Conservation (phyloP, 2,888 invertebrate species). For the Andricus quercusramuli region DNA sequence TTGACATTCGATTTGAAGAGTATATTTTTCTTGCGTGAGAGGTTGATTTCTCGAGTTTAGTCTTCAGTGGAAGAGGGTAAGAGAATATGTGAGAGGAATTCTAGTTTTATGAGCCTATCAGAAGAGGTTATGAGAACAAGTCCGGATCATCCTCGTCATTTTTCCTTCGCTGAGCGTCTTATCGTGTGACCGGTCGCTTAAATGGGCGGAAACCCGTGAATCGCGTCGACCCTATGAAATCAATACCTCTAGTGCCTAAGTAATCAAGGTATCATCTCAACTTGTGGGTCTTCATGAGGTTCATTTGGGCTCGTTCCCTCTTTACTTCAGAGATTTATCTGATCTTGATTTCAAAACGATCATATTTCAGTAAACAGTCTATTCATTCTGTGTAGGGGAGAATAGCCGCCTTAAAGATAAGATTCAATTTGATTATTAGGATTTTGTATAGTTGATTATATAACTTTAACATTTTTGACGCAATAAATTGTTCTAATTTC, state of each 20-base stretch:
- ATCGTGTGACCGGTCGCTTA: conserved; percentile 56
- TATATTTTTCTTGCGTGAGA: conserved; percentile 9
- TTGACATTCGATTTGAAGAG: neutral
- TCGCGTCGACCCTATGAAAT: conserved; percentile 76
- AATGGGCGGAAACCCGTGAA: conserved; percentile 75
- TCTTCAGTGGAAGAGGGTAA: neutral
- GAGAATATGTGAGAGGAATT: conserved; percentile 13
- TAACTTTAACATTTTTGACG: no score
- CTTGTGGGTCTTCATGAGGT: conserved; percentile 75
- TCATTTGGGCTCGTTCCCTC: conserved; percentile 70
- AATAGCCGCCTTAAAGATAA: no score
- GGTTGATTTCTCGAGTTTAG: neutral
- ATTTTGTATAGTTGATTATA: no score
- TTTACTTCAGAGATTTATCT: conserved; percentile 41
- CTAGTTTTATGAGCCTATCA: conserved; percentile 16
- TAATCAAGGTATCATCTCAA: conserved; percentile 78
- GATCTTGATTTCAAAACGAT: conserved; percentile 27
- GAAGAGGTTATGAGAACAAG: conserved; percentile 22
- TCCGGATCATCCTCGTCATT: conserved; percentile 37
- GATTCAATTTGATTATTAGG: no score
- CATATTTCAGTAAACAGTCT: conserved; percentile 4
- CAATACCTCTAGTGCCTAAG: conserved; percentile 75
- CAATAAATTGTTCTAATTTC: no score
- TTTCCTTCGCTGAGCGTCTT: conserved; percentile 45
- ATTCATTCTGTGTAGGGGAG: no score